Conservation (phyloP, 2,113 vertebrate genomes). For the Tenrec ecaudatus region DNA sequence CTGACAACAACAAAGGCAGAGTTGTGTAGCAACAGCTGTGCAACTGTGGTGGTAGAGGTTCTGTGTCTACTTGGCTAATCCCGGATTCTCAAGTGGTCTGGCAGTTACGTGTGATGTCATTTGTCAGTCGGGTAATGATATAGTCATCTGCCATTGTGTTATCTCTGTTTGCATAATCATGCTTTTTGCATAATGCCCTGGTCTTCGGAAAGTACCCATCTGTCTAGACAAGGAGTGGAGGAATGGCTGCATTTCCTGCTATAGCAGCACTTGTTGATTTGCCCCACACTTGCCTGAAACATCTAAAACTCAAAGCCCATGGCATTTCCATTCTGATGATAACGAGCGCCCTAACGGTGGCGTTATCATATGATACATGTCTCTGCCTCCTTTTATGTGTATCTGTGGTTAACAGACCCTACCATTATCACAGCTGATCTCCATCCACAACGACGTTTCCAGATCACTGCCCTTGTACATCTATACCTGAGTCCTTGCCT, state of each 20-base stretch:
- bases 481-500: neutral
- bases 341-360: neutral
- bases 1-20: too few relatives aligned
- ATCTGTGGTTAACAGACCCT: neutral
- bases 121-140: too few relatives aligned
- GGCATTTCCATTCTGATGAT: neutral
- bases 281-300: slow-evolving; percentile 5
- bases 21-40: too few relatives aligned
- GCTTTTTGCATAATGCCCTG: too few relatives aligned
- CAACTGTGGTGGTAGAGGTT: too few relatives aligned
- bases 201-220: too few relatives aligned
- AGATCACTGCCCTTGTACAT: neutral
- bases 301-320: neutral
- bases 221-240: too few relatives aligned
- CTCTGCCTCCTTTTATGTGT: slow-evolving; percentile 1
- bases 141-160: too few relatives aligned
- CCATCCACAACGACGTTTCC: slow-evolving; percentile 19
- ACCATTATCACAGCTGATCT: neutral
- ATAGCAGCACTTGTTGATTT: neutral
- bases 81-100: too few relatives aligned
- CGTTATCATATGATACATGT: neutral
- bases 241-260: neutral
- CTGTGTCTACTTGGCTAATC: too few relatives aligned
- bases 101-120: too few relatives aligned
- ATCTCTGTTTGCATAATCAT: too few relatives aligned